Evolutionary conservation across 2,797 vertebrate species (phyloP).

Genomic region (Tadarida brasiliensis): DNA sequence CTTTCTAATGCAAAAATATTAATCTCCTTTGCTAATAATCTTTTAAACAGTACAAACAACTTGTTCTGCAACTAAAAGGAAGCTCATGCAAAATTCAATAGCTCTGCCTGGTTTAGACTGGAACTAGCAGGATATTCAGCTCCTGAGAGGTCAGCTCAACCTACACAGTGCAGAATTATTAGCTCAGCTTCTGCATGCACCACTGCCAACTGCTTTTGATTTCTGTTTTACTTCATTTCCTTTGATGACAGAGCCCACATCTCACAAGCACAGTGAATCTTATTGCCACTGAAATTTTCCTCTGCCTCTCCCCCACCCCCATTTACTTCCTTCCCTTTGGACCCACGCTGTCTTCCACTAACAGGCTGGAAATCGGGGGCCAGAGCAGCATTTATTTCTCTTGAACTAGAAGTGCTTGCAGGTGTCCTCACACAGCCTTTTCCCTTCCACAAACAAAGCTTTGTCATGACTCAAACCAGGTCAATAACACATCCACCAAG

Average conservation of each 20-base stretch:
- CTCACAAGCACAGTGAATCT: constrained; percentile 49
- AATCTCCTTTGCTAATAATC: constrained; percentile 75
- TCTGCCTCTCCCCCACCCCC: background rate
- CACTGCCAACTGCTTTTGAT: constrained; percentile 48
- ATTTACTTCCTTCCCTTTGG: background rate
- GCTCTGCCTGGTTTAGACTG: constrained; percentile 66
- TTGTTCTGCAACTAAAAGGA: constrained; percentile 74
- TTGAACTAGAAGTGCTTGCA: background rate
- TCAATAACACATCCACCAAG: background rate
- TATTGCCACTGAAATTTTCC: constrained; percentile 32
- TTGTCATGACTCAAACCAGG: constrained; percentile 1
- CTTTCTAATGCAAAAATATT: constrained; percentile 68
- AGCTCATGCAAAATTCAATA: constrained; percentile 78
- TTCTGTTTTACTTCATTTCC: constrained; percentile 69
- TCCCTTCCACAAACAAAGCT: constrained; percentile 30
- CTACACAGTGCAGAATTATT: constrained; percentile 31
- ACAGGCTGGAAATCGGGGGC: background rate
- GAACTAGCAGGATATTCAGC: constrained; percentile 64
- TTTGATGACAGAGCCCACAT: constrained; percentile 39
- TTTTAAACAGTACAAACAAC: constrained; percentile 74
- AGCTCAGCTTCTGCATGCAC: constrained; percentile 43
- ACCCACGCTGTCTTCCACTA: background rate
- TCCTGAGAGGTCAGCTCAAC: constrained; percentile 67
- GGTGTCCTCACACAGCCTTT: constrained; percentile 20
- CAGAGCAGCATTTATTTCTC: background rate